These are phyloP conservation scores for Lepidurus packardi DNA, from an alignment of 1,140 invertebrate genomes.

Conservation along the genomic window DNA sequence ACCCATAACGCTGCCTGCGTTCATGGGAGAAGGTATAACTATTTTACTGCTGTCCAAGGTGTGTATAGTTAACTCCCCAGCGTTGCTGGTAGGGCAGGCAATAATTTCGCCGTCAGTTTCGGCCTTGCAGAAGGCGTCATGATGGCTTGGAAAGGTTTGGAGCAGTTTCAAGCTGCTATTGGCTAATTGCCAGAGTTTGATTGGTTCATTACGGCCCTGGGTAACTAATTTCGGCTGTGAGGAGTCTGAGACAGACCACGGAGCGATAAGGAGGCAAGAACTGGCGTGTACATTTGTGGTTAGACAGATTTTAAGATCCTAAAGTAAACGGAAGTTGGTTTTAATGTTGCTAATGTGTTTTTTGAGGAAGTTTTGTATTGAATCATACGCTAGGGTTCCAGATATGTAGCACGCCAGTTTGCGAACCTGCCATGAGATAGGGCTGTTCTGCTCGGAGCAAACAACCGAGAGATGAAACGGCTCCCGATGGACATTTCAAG, in stretches of 20 bases:
- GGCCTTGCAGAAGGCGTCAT: not conserved
- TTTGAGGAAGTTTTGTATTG: not conserved
- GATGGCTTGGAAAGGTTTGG: not conserved
- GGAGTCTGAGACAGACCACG: not conserved
- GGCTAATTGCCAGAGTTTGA: not conserved
- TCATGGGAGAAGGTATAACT: not conserved
- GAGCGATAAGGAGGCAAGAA: not conserved
- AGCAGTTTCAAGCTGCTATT: not conserved
- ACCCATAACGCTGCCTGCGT: not conserved
- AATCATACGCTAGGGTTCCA: not conserved
- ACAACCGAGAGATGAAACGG: constrained; percentile 1
- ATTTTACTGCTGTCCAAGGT: not conserved
- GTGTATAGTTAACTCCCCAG: not conserved
- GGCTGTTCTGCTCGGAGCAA: not conserved
- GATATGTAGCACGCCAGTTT: not conserved
- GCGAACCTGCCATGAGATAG: not conserved
- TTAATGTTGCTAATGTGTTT: not conserved
- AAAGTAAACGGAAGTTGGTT: not conserved
- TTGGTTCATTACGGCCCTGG: not conserved
- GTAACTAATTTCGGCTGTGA: not conserved
- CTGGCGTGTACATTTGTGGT: not conserved
- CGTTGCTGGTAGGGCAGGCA: not conserved
- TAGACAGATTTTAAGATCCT: not conserved
- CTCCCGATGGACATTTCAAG: not conserved
- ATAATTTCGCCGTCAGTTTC: not conserved